phyloP scores from a whole-genome alignment of 2,113 vertebrate species.

The Cinclus cinclus region DNA sequence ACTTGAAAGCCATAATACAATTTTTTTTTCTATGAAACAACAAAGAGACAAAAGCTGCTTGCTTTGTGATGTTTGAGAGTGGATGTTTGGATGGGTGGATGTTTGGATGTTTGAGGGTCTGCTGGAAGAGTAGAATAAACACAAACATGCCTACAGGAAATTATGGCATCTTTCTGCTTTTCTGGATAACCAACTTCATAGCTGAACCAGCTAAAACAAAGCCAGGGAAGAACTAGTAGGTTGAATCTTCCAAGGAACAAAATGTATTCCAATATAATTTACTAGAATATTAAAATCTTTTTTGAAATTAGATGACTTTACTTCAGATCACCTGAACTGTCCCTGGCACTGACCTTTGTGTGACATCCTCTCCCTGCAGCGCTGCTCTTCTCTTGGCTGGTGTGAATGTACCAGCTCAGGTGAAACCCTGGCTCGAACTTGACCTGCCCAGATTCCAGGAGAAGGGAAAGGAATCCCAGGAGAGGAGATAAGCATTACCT shows the following conservation, averaged over 20 bases:
- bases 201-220: neutral
- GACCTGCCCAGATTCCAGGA: neutral
- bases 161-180: neutral
- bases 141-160: neutral
- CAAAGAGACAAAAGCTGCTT: slow-evolving; percentile 7
- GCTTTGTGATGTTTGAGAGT: neutral
- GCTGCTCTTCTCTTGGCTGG: neutral
- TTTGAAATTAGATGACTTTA: neutral
- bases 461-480: neutral
- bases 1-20: neutral
- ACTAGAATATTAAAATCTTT: neutral
- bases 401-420: neutral
- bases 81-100: too few relatives aligned
- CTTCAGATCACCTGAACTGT: neutral
- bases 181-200: neutral
- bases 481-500: neutral
- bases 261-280: neutral
- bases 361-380: neutral
- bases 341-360: neutral
- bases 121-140: neutral
- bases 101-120: neutral
- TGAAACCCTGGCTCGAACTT: neutral
- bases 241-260: neutral
- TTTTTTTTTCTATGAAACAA: neutral
- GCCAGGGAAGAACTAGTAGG: neutral